Conservation (phyloP, 2,888 invertebrate species). For the Drosophila percnosoma region DNA sequence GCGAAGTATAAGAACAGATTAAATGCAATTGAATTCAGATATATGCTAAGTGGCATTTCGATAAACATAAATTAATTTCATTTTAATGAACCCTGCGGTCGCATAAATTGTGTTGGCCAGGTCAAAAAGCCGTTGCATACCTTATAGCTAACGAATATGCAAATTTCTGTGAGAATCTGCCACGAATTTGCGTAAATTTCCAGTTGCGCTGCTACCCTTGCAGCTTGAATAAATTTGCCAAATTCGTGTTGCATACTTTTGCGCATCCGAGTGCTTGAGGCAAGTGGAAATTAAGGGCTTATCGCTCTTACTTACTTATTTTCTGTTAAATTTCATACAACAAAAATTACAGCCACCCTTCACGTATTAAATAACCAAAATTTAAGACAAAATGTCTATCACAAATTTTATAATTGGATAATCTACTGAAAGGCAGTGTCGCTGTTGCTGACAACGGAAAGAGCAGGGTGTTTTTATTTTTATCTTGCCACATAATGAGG, state of each 20-base stretch:
- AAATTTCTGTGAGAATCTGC: conserved; percentile 48
- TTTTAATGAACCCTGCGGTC: conserved; percentile 31
- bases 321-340: conserved; percentile 6
- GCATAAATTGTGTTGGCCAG: conserved; percentile 32
- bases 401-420: conserved; percentile 66
- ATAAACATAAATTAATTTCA: conserved; percentile 30
- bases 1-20: not conserved
- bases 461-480: conserved; percentile 40
- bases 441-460: conserved; percentile 10
- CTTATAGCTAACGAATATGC: conserved; percentile 35
- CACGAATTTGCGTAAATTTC: conserved; percentile 34
- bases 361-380: conserved; percentile 12
- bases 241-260: conserved; percentile 36
- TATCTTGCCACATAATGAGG: conserved; percentile 64
- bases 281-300: not conserved
- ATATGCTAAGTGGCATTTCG: conserved; percentile 9
- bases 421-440: conserved; percentile 29
- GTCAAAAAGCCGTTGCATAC: conserved; percentile 21
- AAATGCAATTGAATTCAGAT: not conserved
- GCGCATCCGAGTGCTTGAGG: conserved; percentile 15
- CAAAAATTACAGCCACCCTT: not conserved
- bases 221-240: conserved; percentile 53
- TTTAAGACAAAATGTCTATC: conserved; percentile 16
- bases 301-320: conserved; percentile 8
- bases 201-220: conserved; percentile 26